A percentile compares a stretch with the other conserved stretches of the same genome.
Evolutionary conservation across 2,797 vertebrate species (phyloP).

Genomic region (Peromyscus nudipes): DNA sequence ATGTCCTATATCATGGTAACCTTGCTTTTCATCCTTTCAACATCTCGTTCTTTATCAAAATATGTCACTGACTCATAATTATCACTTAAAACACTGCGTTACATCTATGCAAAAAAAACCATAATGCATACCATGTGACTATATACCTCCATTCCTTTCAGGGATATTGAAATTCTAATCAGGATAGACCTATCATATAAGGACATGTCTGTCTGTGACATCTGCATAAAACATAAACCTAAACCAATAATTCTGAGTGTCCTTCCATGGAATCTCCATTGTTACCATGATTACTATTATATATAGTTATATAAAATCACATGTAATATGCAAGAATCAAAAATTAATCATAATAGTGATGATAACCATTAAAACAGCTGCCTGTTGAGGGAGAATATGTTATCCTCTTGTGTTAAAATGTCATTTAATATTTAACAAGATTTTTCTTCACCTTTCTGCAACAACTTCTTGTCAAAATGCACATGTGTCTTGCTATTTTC

Average conservation of each 20-base stretch:
- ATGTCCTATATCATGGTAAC: background rate
- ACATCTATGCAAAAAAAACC: background rate
- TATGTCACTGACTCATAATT: background rate
- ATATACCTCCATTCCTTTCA: background rate
- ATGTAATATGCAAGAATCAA: background rate
- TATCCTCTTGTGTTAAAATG: slow-evolving; percentile 35
- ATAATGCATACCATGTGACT: background rate
- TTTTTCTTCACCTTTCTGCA: slow-evolving; percentile 33
- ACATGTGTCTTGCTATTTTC: slow-evolving; percentile 66
- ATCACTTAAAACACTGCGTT: background rate
- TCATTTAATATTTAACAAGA: slow-evolving; percentile 55
- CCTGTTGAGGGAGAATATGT: background rate
- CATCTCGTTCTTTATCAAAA: slow-evolving; percentile 45
- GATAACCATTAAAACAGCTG: background rate
- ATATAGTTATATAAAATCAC: background rate
- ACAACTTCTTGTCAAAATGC: slow-evolving; percentile 59
- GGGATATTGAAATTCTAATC: background rate
- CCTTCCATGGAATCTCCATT: background rate
- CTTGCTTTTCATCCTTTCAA: background rate
- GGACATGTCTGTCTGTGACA: background rate
- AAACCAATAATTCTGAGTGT: background rate
- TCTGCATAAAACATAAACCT: background rate
- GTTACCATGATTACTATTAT: slow-evolving; percentile 2
- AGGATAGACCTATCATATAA: background rate
- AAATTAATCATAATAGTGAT: background rate